Evolutionary conservation across 2,113 vertebrate species (phyloP).

Genomic region (Tupaia chinensis): DNA sequence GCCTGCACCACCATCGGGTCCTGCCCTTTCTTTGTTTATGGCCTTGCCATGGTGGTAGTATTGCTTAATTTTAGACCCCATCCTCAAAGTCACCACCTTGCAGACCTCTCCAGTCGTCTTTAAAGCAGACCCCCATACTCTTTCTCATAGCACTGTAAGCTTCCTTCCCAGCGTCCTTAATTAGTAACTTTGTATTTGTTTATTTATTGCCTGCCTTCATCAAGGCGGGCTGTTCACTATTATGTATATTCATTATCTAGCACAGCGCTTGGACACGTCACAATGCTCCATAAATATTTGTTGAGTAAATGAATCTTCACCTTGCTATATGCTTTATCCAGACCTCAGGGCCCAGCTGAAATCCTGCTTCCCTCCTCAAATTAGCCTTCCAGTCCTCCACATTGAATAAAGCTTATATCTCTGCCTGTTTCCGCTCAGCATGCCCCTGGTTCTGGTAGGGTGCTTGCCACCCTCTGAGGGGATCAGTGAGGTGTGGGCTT

Average conservation of each 20-base stretch:
- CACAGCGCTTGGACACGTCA: not conserved
- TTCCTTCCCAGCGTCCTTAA: not conserved
- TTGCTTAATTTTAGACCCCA: not conserved
- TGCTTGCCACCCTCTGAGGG: not conserved
- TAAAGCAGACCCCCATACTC: not conserved
- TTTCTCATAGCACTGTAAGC: not conserved
- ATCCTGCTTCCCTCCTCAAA: slow-evolving; percentile 31
- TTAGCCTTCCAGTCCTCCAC: not conserved
- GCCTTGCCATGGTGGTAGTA: not conserved
- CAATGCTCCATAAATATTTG: slow-evolving; percentile 37
- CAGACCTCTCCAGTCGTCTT: not conserved
- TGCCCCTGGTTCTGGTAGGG: not conserved
- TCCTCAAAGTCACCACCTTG: not conserved
- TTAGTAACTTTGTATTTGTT: not conserved
- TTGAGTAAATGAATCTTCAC: slow-evolving; percentile 49
- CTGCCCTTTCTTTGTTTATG: not conserved
- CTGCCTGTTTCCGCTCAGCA: not conserved
- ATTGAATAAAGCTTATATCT: not conserved
- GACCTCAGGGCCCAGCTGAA: not conserved
- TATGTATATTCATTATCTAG: slow-evolving; percentile 22
- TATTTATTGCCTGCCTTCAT: not conserved
- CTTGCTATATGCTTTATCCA: slow-evolving; percentile 22
- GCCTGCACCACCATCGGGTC: too few relatives aligned
- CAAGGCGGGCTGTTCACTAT: not conserved
- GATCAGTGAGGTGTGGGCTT: not conserved